These are phyloP conservation scores for Caenorhabditis tropicalis DNA, from an alignment of 1,140 invertebrate genomes.

Conservation along the genomic window DNA sequence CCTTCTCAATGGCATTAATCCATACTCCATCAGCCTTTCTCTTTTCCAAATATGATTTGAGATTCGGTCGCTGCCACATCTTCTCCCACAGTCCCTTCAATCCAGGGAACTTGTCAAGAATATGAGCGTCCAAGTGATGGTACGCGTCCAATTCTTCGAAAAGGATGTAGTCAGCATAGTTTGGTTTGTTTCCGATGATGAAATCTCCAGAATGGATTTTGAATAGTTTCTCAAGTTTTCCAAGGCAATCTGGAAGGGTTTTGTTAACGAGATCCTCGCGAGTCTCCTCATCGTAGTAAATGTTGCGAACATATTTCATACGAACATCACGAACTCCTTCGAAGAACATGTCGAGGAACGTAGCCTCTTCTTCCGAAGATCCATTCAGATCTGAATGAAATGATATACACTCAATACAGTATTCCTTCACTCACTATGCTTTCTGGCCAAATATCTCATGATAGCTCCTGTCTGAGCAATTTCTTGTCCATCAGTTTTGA, in stretches of 20 bases:
- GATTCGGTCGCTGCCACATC: slow-evolving; percentile 60
- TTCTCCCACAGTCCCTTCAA: slow-evolving; percentile 65
- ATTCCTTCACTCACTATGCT: slow-evolving; percentile 60
- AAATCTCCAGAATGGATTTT: slow-evolving; percentile 54
- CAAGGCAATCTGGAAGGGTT: slow-evolving; percentile 50
- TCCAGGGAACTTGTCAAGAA: slow-evolving; percentile 67
- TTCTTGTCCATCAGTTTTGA: slow-evolving; percentile 62
- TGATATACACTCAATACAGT: background rate
- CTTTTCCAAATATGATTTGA: slow-evolving; percentile 65
- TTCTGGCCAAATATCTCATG: slow-evolving; percentile 69
- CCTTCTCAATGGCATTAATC: background rate
- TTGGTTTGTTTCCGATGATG: slow-evolving; percentile 60
- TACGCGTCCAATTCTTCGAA: slow-evolving; percentile 70
- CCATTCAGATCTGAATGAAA: background rate
- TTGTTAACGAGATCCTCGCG: slow-evolving; percentile 56
- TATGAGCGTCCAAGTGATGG: slow-evolving; percentile 61
- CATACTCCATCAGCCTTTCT: slow-evolving; percentile 55
- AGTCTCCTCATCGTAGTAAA: slow-evolving; percentile 55
- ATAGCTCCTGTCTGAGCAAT: slow-evolving; percentile 72
- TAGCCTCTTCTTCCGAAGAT: background rate
- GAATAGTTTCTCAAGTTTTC: slow-evolving; percentile 59
- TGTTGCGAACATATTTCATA: slow-evolving; percentile 59
- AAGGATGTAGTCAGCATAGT: slow-evolving; percentile 49
- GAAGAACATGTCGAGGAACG: background rate
- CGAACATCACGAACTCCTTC: background rate